These are phyloP conservation scores for Drosophila varians DNA, from an alignment of 1,140 invertebrate species.

Conservation along the genomic window DNA sequence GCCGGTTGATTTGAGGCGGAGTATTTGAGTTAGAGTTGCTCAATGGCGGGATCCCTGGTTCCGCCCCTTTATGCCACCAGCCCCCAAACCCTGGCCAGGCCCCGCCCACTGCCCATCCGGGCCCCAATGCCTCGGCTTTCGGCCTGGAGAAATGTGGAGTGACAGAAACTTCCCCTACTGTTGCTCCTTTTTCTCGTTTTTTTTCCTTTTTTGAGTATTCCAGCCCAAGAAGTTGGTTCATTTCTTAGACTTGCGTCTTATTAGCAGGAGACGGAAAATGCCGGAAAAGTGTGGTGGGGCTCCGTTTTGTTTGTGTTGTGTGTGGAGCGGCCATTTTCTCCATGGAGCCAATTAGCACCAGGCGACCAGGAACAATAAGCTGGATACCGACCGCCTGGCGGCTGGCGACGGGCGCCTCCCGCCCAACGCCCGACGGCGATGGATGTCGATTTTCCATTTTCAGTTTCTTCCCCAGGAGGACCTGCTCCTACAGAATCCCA, in stretches of 20 bases:
- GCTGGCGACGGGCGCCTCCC: too few species aligned
- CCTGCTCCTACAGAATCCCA: slow-evolving; percentile 35
- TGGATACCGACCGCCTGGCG: slow-evolving; percentile 2
- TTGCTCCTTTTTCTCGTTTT: slow-evolving; percentile 11
- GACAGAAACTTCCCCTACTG: slow-evolving; percentile 31
- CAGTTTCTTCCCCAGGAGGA: slow-evolving; percentile 28
- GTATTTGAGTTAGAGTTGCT: slow-evolving; percentile 83
- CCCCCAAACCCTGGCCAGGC: neutral
- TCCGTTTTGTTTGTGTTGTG: slow-evolving; percentile 34
- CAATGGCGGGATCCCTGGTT: slow-evolving; percentile 62
- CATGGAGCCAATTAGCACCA: slow-evolving; percentile 80
- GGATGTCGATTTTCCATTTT: slow-evolving; percentile 37
- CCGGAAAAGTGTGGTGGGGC: slow-evolving; percentile 11
- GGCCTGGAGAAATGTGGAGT: slow-evolving; percentile 37
- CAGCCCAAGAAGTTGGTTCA: slow-evolving; percentile 52
- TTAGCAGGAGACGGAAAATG: slow-evolving; percentile 6
- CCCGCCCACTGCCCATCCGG: neutral
- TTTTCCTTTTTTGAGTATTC: neutral
- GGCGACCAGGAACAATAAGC: slow-evolving; percentile 65
- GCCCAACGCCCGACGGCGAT: neutral
- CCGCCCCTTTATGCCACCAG: slow-evolving; percentile 24
- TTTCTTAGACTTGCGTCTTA: slow-evolving; percentile 48
- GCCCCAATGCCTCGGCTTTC: neutral
- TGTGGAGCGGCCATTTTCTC: slow-evolving; percentile 80
- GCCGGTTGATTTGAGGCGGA: slow-evolving; percentile 81